These are phyloP conservation scores for Rotaria socialis DNA, from an alignment of 2,888 invertebrate genomes.

Conservation along the genomic window DNA sequence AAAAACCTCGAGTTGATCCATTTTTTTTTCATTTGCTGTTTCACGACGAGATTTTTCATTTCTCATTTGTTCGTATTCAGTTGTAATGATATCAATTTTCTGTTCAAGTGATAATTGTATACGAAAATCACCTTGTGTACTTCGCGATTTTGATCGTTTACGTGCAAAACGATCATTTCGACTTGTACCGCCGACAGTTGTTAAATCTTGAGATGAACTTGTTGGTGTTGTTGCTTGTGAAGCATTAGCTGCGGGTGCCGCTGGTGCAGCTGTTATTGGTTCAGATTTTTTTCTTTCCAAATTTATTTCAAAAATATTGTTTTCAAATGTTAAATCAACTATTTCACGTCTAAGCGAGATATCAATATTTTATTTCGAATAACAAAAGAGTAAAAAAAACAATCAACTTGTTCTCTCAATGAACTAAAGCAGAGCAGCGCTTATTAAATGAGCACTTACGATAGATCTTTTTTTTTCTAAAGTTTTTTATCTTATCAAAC, in stretches of 20 bases:
- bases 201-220: conserved; percentile 50
- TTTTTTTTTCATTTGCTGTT: not conserved
- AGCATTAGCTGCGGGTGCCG: not conserved
- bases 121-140: conserved; percentile 54
- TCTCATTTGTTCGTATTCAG: conserved; percentile 57
- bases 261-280: not conserved
- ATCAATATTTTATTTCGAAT: not conserved
- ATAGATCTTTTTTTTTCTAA: not conserved
- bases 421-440: not conserved
- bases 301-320: not conserved
- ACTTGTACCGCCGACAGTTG: not conserved
- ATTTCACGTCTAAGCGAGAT: not conserved
- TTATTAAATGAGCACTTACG: not conserved
- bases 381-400: too few relatives aligned
- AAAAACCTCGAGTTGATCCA: not conserved
- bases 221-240: conserved; percentile 49
- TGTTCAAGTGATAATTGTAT: conserved; percentile 57
- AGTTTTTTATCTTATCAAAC: not conserved
- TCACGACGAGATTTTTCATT: conserved; percentile 52
- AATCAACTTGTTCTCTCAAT: not conserved
- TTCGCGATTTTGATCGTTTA: conserved; percentile 57
- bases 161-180: conserved; percentile 49
- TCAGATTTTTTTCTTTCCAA: conserved; percentile 5
- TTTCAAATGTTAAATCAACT: not conserved
- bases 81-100: conserved; percentile 59